Base-by-base conservation (phyloP, 2,113 vertebrate species). In the Oplegnathus fasciatus region DNA sequence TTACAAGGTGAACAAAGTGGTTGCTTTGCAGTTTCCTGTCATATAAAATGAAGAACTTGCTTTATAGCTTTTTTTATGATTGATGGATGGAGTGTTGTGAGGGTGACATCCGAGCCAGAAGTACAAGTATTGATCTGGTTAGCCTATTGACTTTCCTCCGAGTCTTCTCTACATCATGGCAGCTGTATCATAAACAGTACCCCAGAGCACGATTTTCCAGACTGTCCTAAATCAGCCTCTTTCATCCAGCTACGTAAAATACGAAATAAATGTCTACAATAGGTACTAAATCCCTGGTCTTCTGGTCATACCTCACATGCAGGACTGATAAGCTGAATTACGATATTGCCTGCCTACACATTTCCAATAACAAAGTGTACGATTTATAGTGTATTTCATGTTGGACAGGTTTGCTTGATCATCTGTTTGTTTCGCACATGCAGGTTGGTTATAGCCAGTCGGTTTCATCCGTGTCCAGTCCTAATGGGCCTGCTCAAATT, bases 361-460 rank as follows among this genome's bases (percentile, higher is more conserved):
- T 67, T 86, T 78, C 86, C 78, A 77, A 61, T 68, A 83, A 79
- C 57, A 79, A 24, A 64, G 14, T 72, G 65, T 55, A 0, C 28
- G 34, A 55, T 77, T 87, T 55, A 67, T 65, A 2, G 22, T 42
- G 61, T 82, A 60, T 82, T 82, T 90, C 65, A 72, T 15, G 20
- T 6, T 0, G 0, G 78, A 85, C 86, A 61, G 52, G 20, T 89
- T 82, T 87, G 86, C 83, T 46, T 82, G 5, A 80, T 89, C 67
- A 66, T 91, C 67, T n/a, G 0, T 87, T 78, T 89, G 86, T 92
- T 93, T 93, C 89, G 13, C 82, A 26, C 44, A 1, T 32, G 40
- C 94, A 99, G 98, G 79, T 95, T 99, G 95, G 96, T 99, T 72
- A 95, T 99, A 79, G 97, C 98, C 68, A 97, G 97, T 81, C 97